Base-by-base conservation (phyloP, 1,140 invertebrate species). In the Gonioctena quinquepunctata region DNA sequence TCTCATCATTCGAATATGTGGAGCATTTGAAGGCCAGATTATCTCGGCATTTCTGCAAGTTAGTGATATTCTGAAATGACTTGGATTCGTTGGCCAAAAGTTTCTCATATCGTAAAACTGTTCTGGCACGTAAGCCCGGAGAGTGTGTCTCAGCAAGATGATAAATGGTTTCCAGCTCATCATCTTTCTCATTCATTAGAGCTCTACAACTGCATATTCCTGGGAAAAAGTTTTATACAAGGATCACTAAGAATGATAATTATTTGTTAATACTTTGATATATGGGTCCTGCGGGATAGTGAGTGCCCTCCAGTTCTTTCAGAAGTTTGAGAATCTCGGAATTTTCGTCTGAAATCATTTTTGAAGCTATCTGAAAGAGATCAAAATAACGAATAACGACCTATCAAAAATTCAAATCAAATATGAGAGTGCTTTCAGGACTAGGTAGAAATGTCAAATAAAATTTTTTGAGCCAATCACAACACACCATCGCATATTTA, bases 101-200 rank as follows among this genome's bases (percentile, higher is more conserved):
- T 65, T 72, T 73, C 27, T 77, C 68, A 65, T 73, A 79, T 16
- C 73, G 64, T 64, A 69, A 60, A 3, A 66, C 63, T 5, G 76
- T 52, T 72, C 69, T 76, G 22, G 71, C 63, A 19, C 77, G 59
- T 57, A 77, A 69, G 33, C 33, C 66, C 25, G 76, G 71, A 16
- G 73, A 68, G 65, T 77, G 77, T 2, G 76, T 77, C 68, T 79
- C 76, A 7, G 68, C 63, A 57, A 79, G 60, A 68, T 72, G 28
- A 42, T 67, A 71, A 18, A 79, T 79, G 56, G 59, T 54, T 59
- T 66, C 42, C 50, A 79, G 65, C 65, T 79, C 77, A 60, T 73
- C 68, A 28, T 48, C 56, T 49, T 69, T 62, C 3, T 48, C 21
- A 52, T 66, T 54, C 6, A 54, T 63, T 1, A 65, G 1, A 7